These are phyloP conservation scores for Zelostemma sp. DNA, from an alignment of 1,140 invertebrate species.

Conservation along the genomic window DNA sequence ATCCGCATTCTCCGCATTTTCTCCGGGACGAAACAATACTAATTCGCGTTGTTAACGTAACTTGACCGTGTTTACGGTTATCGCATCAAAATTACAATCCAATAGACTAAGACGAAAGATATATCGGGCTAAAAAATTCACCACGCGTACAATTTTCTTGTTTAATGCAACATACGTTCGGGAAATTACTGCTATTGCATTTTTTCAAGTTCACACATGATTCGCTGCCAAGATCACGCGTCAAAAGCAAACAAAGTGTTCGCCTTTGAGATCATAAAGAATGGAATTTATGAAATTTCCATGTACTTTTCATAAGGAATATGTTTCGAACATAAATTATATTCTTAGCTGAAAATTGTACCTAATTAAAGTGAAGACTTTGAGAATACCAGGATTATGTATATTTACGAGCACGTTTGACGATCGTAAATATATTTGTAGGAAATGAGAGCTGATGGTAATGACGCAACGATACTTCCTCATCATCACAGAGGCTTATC, in stretches of 20 bases:
- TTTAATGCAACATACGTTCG: background rate
- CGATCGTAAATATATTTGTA: background rate
- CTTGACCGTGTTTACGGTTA: slow-evolving; percentile 44
- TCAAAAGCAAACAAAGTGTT: no score
- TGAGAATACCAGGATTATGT: background rate
- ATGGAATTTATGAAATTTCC: no score
- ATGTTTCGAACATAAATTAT: no score
- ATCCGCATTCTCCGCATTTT: slow-evolving; percentile 50
- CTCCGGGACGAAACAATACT: slow-evolving; percentile 38
- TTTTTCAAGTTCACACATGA: background rate
- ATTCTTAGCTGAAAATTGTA: no score
- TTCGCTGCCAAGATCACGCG: background rate
- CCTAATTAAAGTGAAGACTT: no score
- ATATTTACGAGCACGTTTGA: background rate
- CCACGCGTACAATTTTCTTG: background rate
- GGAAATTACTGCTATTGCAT: background rate
- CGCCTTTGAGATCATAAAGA: no score
- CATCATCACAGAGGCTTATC: slow-evolving; percentile 7
- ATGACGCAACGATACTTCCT: slow-evolving; percentile 19
- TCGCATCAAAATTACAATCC: slow-evolving; percentile 9
- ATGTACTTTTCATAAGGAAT: no score
- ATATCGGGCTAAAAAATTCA: background rate
- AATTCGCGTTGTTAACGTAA: slow-evolving; percentile 47
- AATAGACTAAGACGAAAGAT: background rate
- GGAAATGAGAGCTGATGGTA: background rate